Percentiles rank a stretch among this genome's conserved stretches.
Evolutionary conservation across 1,140 invertebrate species (phyloP).

Genomic region (Sycobia sp.): DNA sequence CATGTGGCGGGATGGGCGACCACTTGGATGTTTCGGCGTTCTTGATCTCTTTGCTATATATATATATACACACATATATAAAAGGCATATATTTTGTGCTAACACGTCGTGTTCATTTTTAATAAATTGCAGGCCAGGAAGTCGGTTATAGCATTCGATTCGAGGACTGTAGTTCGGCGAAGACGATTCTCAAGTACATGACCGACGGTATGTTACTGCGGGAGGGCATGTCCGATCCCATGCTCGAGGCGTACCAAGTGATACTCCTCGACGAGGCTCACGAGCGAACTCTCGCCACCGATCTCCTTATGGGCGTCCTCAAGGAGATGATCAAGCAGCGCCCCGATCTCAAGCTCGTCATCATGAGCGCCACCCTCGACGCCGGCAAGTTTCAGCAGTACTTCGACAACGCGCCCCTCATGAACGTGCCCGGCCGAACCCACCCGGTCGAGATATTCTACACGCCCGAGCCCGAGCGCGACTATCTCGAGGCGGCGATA

Average conservation of each 20-base stretch:
- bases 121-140: slow-evolving; percentile 73
- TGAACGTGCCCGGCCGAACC: slow-evolving; percentile 97
- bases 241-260: slow-evolving; percentile 94
- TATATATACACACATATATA: too few relatives aligned
- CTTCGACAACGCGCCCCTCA: slow-evolving; percentile 97
- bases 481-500: slow-evolving; percentile 98
- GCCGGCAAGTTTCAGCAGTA: slow-evolving; percentile 99
- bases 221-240: slow-evolving; percentile 99
- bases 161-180: slow-evolving; percentile 96
- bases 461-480: slow-evolving; percentile 96
- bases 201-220: slow-evolving; percentile 99
- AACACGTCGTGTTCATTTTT: too few relatives aligned
- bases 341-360: slow-evolving; percentile 93
- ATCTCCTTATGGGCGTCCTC: slow-evolving; percentile 97
- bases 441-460: slow-evolving; percentile 99
- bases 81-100: too few relatives aligned
- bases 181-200: slow-evolving; percentile 94
- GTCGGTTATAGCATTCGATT: slow-evolving; percentile 99
- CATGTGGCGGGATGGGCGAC: too few relatives aligned
- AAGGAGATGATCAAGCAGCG: slow-evolving; percentile 97
- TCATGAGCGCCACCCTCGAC: slow-evolving; percentile 99
- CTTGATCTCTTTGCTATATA: too few relatives aligned
- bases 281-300: slow-evolving; percentile 97
- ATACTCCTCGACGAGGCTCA: slow-evolving; percentile 99
- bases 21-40: too few relatives aligned